These are phyloP conservation scores for Leucoraja ocellata DNA, from an alignment of 2,797 vertebrate species.

Conservation along the genomic window DNA sequence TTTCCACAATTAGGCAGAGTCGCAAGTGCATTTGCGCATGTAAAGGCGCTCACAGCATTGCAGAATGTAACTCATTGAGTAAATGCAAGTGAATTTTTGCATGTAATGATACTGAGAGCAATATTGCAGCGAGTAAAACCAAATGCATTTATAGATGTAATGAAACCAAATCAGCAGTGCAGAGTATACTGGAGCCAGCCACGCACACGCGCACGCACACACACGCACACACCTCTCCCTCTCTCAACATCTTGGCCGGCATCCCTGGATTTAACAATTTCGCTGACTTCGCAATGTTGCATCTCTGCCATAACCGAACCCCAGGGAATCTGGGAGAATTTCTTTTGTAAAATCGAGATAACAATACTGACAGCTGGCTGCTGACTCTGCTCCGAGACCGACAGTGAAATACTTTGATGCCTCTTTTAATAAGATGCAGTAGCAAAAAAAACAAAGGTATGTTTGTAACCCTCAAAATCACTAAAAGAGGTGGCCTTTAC, in stretches of 20 bases:
- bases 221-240: neutral
- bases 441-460: neutral
- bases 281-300: neutral
- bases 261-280: conserved; percentile 24
- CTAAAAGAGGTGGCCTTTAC: neutral
- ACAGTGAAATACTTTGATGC: conserved; percentile 16
- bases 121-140: no score
- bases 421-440: neutral
- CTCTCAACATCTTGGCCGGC: conserved; percentile 9
- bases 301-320: neutral
- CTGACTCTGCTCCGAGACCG: conserved; percentile 25
- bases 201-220: no score
- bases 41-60: no score
- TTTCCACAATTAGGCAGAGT: neutral
- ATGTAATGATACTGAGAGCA: no score
- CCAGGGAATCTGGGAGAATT: conserved; percentile 12
- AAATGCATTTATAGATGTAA: no score
- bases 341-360: conserved; percentile 23
- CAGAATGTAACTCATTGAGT: no score
- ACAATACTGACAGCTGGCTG: conserved; percentile 32
- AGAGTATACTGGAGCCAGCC: neutral
- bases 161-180: neutral
- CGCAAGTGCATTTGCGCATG: no score
- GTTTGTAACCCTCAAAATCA: neutral
- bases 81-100: no score